A percentile compares a stretch with the other conserved stretches of the same genome.
Evolutionary conservation across 1,140 invertebrate genomes (phyloP).

Genomic region (Hylaeus anthracinus): DNA sequence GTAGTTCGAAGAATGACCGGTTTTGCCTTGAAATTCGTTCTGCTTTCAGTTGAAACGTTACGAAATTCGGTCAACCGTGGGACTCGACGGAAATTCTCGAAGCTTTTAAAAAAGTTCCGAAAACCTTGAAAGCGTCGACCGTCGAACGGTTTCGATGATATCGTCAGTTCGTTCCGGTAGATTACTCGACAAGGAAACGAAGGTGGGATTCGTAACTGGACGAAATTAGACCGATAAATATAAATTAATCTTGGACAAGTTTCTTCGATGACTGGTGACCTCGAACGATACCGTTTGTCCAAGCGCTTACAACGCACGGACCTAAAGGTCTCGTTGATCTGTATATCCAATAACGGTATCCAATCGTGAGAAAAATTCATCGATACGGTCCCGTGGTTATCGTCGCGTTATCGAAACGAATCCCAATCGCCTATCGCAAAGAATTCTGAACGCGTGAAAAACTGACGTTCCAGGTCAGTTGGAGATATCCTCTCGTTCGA

Average conservation of each 20-base stretch:
- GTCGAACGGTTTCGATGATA: no score
- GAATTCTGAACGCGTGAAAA: background rate
- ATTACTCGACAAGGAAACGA: no score
- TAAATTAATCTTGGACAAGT: no score
- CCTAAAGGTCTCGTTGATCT: no score
- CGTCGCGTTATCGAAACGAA: background rate
- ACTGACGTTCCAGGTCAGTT: conserved; percentile 38
- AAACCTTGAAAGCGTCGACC: background rate
- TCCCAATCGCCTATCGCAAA: background rate
- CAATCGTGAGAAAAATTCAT: no score
- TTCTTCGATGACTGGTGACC: no score
- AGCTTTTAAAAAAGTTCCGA: background rate
- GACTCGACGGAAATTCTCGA: background rate
- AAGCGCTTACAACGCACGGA: no score
- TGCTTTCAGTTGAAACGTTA: background rate
- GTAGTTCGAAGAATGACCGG: background rate
- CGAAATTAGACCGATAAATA: no score
- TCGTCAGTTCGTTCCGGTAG: no score
- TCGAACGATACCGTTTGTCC: no score
- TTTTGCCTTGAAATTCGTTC: background rate
- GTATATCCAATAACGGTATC: no score
- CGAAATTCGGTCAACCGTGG: background rate
- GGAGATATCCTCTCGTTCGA: background rate
- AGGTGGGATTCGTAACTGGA: no score
- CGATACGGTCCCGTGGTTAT: background rate